These are phyloP conservation scores for Actinostola sp. DNA, from an alignment of 92 coral and sea anemone species.

Conservation along the genomic window DNA sequence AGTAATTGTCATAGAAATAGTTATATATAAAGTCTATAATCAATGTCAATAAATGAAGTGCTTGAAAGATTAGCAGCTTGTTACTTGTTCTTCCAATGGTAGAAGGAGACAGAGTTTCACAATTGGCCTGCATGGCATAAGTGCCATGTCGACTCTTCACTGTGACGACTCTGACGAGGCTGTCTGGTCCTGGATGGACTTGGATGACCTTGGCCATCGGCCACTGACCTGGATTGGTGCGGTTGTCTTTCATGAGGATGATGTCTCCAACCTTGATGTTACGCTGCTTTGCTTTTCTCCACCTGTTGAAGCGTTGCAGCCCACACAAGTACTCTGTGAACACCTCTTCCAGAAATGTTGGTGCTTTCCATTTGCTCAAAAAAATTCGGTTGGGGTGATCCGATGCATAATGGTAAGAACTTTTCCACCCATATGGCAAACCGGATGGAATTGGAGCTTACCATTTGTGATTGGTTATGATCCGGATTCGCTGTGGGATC, in stretches of 20 bases:
- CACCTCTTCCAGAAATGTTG: conserved; percentile 66
- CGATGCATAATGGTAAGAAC: too few species aligned
- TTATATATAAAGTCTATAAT: too few species aligned
- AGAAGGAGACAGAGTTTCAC: conserved; percentile 39
- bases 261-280: conserved; percentile 42
- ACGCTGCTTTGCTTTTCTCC: conserved; percentile 41
- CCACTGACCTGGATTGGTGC: conserved; percentile 49
- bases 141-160: conserved; percentile 43
- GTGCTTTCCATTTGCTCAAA: too few species aligned
- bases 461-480: too few species aligned
- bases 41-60: too few species aligned
- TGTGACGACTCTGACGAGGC: conserved; percentile 46
- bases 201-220: conserved; percentile 35
- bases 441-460: too few species aligned
- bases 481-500: too few species aligned
- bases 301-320: conserved; percentile 46
- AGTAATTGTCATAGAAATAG: too few species aligned
- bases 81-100: conserved; percentile 12
- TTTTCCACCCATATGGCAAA: too few species aligned
- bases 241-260: conserved; percentile 53
- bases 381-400: too few species aligned
- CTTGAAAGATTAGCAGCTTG: background rate
- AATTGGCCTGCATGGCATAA: conserved; percentile 39
- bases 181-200: conserved; percentile 50
- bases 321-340: conserved; percentile 49